These are phyloP conservation scores for Hemicrepidius hirtus DNA, from an alignment of 2,888 invertebrate genomes.

Conservation along the genomic window DNA sequence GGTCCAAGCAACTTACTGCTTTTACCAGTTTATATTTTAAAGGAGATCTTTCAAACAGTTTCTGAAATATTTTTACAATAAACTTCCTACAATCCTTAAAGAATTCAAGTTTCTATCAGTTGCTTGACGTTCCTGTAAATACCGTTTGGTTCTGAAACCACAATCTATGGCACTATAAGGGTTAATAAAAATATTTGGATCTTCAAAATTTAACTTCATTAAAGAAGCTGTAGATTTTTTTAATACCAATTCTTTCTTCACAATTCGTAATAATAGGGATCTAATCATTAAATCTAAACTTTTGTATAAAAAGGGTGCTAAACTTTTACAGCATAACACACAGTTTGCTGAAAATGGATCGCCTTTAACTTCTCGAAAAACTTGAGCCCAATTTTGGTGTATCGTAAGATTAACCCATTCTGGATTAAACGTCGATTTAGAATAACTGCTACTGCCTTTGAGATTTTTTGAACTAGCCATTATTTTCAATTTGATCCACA, in stretches of 20 bases:
- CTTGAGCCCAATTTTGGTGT: no score
- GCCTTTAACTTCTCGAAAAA: no score
- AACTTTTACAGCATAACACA: no score
- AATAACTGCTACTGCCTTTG: no score
- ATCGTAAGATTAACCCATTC: no score
- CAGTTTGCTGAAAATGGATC: no score
- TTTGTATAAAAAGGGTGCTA: not conserved
- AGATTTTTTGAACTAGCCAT: no score
- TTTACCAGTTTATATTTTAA: not conserved
- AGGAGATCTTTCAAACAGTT: conserved; percentile 3
- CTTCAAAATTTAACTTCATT: not conserved
- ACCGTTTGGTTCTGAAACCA: not conserved
- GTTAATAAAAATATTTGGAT: not conserved
- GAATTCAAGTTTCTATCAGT: not conserved
- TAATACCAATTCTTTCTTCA: not conserved
- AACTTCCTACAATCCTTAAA: conserved; percentile 2
- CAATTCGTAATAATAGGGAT: not conserved
- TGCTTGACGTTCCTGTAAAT: not conserved
- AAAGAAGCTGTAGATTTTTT: not conserved
- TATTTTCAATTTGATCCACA: no score
- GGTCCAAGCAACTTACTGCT: not conserved
- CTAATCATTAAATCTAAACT: not conserved
- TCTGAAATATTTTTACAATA: not conserved
- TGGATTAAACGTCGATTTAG: no score
- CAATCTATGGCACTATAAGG: not conserved